A percentile compares a stretch with the other conserved stretches of the same genome.
Evolutionary conservation across 2,797 vertebrate species (phyloP).

Genomic region (Arnoldichthys spilopterus): DNA sequence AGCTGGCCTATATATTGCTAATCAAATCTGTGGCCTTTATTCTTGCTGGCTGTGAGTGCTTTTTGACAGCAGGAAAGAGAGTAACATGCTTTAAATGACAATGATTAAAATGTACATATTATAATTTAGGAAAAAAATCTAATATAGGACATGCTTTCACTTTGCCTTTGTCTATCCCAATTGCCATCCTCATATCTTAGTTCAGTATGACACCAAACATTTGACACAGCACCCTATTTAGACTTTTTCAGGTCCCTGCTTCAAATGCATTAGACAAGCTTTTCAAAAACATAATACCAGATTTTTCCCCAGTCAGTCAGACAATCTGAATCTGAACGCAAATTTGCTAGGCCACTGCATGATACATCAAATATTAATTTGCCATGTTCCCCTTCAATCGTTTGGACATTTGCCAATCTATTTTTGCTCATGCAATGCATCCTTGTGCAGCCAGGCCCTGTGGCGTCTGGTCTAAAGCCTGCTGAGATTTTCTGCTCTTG

Average conservation of each 20-base stretch:
- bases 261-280: background rate
- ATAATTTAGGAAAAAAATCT: slow-evolving; percentile 36
- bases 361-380: background rate
- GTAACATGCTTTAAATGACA: slow-evolving; percentile 45
- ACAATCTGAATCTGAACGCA: background rate
- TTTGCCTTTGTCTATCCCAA: slow-evolving; percentile 22
- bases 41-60: slow-evolving; percentile 49
- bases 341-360: background rate
- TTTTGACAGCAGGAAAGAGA: slow-evolving; percentile 55
- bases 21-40: slow-evolving; percentile 66
- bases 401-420: background rate
- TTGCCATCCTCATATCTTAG: slow-evolving; percentile 34
- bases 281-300: background rate
- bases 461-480: slow-evolving; percentile 57
- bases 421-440: slow-evolving; percentile 39
- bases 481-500: slow-evolving; percentile 54
- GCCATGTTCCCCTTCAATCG: background rate
- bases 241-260: background rate
- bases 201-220: slow-evolving; percentile 14
- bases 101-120: slow-evolving; percentile 55
- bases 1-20: slow-evolving; percentile 71
- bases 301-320: background rate
- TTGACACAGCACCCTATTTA: background rate
- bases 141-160: slow-evolving; percentile 35
- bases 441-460: slow-evolving; percentile 3